Conservation (phyloP, 2,113 vertebrate species). For the Corythoichthys haematopterus region DNA sequence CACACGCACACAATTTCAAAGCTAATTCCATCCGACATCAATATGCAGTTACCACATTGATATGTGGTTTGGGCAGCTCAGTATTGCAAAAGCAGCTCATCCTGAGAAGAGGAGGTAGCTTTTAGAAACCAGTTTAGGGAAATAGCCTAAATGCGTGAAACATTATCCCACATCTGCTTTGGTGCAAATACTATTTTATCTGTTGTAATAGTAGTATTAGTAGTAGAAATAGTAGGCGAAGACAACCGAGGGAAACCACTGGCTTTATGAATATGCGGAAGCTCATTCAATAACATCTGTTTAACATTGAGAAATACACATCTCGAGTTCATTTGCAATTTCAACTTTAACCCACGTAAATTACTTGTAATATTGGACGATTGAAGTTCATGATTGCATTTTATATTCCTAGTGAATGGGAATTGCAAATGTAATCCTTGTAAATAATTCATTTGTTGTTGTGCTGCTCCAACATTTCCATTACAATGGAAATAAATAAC, state of each 20-base stretch:
- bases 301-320: slow-evolving; percentile 34
- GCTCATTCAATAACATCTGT: slow-evolving; percentile 38
- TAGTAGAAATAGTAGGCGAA: slow-evolving; percentile 28
- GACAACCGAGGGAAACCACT: slow-evolving; percentile 1
- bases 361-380: slow-evolving; percentile 31
- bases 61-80: slow-evolving; percentile 50
- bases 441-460: slow-evolving; percentile 48
- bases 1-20: slow-evolving; percentile 35
- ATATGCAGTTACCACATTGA: slow-evolving; percentile 50
- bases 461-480: slow-evolving; percentile 18
- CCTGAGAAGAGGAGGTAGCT: slow-evolving; percentile 12
- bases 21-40: slow-evolving; percentile 61
- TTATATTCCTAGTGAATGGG: slow-evolving; percentile 45
- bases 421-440: slow-evolving; percentile 39
- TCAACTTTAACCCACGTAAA: slow-evolving; percentile 43
- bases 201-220: slow-evolving; percentile 40
- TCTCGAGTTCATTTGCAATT: slow-evolving; percentile 39
- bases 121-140: slow-evolving; percentile 21
- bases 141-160: slow-evolving; percentile 43
- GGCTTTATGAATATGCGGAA: slow-evolving; percentile 38
- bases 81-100: slow-evolving; percentile 36
- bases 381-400: slow-evolving; percentile 57
- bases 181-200: slow-evolving; percentile 37
- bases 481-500: slow-evolving; percentile 40
- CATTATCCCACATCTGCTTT: slow-evolving; percentile 40